A percentile compares a stretch with the other conserved stretches of the same genome.
phyloP scores from a whole-genome alignment of 2,888 invertebrate species.

The Luperina nickerlii region DNA sequence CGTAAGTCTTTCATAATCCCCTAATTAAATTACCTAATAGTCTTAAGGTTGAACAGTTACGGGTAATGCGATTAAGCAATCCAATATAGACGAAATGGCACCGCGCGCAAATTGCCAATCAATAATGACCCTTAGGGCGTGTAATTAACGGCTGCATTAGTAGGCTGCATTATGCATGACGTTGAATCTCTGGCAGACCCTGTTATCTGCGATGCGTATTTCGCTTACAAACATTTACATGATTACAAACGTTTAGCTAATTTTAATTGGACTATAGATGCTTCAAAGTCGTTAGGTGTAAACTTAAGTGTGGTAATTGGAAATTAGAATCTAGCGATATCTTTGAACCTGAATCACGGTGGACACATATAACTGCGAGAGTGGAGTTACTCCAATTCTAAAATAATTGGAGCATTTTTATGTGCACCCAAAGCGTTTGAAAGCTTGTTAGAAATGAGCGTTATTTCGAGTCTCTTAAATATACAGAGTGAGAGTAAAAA shows the following conservation, averaged over 20 bases:
- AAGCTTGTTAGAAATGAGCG: no score
- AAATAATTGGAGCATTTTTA: not conserved
- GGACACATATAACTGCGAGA: slow-evolving; percentile 6
- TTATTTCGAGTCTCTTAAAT: not conserved
- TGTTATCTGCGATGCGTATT: slow-evolving; percentile 78
- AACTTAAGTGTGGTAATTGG: slow-evolving; percentile 36
- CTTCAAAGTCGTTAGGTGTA: slow-evolving; percentile 31
- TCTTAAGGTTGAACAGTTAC: slow-evolving; percentile 74
- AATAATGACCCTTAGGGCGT: slow-evolving; percentile 81
- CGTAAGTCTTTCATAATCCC: slow-evolving; percentile 72
- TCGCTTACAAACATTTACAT: slow-evolving; percentile 82
- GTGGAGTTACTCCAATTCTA: slow-evolving; percentile 5
- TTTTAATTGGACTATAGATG: slow-evolving; percentile 74
- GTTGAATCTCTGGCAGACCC: slow-evolving; percentile 77
- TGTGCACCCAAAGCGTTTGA: not conserved
- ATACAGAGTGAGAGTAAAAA: not conserved
- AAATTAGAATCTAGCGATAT: slow-evolving; percentile 32
- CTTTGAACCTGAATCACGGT: slow-evolving; percentile 33
- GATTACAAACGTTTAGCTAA: slow-evolving; percentile 77
- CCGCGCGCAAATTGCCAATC: slow-evolving; percentile 81
- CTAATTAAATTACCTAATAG: slow-evolving; percentile 77
- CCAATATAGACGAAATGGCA: slow-evolving; percentile 78
- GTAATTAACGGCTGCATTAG: slow-evolving; percentile 86
- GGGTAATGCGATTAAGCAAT: slow-evolving; percentile 78
- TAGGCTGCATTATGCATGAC: slow-evolving; percentile 84